A percentile compares a stretch with the other conserved stretches of the same genome.
Evolutionary conservation across 2,113 vertebrate species (phyloP).

Genomic region (Caretta caretta): DNA sequence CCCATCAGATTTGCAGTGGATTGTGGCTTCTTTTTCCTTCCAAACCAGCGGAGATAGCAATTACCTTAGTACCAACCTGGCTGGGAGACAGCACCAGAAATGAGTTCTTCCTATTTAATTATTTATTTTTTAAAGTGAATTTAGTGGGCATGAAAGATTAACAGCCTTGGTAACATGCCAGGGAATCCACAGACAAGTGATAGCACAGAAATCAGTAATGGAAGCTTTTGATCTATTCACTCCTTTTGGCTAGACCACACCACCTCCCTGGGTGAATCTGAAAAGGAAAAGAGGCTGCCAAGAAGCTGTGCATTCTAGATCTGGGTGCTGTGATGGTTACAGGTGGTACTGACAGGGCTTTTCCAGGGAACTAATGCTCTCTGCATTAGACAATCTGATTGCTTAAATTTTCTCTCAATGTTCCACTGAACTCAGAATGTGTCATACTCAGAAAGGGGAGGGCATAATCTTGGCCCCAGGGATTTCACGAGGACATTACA

Average conservation of each 20-base stretch:
- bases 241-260: background rate
- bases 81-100: background rate
- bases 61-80: background rate
- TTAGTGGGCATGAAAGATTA: too few relatives aligned
- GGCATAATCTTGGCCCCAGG: background rate
- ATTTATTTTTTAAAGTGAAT: background rate
- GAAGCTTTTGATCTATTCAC: background rate
- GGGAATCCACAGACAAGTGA: background rate
- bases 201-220: background rate
- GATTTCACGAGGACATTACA: too few relatives aligned
- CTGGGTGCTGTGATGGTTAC: background rate
- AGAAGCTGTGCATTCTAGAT: background rate
- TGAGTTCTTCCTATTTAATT: background rate
- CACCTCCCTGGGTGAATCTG: background rate
- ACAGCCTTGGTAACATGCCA: background rate
- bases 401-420: background rate
- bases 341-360: background rate
- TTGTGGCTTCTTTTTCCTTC: background rate
- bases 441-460: background rate
- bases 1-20: fast-evolving
- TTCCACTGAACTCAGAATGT: background rate
- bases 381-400: background rate
- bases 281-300: background rate
- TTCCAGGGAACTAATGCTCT: background rate
- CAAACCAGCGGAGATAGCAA: background rate